These are phyloP conservation scores for Drosophila lowei DNA, from an alignment of 1,140 invertebrate species.

Conservation along the genomic window DNA sequence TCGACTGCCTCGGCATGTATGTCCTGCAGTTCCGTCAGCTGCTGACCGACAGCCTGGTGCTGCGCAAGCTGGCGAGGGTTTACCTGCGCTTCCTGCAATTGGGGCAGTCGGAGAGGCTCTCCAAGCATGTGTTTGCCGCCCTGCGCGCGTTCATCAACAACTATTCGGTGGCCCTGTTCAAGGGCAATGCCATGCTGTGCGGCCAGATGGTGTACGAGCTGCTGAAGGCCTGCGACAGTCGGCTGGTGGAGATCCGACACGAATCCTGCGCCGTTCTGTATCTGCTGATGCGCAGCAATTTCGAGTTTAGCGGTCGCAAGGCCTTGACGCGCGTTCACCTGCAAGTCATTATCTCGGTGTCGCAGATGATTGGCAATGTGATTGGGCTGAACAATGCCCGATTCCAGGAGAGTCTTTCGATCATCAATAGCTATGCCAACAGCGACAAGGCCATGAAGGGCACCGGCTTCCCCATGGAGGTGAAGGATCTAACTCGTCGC, in stretches of 20 bases:
- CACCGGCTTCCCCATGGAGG: conserved; percentile 93
- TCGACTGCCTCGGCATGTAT: conserved; percentile 94
- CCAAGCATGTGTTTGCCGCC: conserved; percentile 95
- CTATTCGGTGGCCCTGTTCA: conserved; percentile 91
- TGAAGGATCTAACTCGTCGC: conserved; percentile 95
- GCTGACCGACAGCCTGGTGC: conserved; percentile 89
- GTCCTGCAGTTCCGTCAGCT: conserved; percentile 90
- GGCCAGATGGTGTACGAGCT: conserved; percentile 93
- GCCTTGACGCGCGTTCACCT: conserved; percentile 93
- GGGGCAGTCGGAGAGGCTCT: conserved; percentile 94
- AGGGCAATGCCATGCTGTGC: conserved; percentile 93
- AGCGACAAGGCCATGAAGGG: conserved; percentile 97
- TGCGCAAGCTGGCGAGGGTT: conserved; percentile 90
- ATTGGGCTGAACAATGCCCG: conserved; percentile 93
- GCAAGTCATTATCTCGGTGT: conserved; percentile 96
- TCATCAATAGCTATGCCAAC: conserved; percentile 96
- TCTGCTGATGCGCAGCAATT: conserved; percentile 96
- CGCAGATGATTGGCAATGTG: conserved; percentile 94
- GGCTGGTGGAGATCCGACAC: conserved; percentile 90
- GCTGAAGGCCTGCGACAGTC: conserved; percentile 91
- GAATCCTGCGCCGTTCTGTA: conserved; percentile 96
- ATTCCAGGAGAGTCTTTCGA: conserved; percentile 95
- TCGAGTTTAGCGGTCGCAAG: conserved; percentile 92
- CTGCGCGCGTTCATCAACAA: conserved; percentile 96
- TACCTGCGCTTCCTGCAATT: conserved; percentile 94